phyloP scores from a whole-genome alignment of 1,140 invertebrate genomes.

The Panonychus citri region DNA sequence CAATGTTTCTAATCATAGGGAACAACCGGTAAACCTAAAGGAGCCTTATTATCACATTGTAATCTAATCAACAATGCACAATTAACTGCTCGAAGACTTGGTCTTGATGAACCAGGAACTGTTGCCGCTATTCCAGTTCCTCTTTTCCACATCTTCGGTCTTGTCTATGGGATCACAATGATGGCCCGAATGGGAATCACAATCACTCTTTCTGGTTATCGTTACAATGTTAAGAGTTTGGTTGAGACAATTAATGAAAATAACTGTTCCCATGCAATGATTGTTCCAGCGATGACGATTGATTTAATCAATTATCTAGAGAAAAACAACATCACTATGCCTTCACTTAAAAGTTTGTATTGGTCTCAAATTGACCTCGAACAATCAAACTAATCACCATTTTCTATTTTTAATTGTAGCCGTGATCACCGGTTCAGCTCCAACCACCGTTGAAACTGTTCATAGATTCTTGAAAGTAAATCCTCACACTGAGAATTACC shows the following conservation, averaged over 20 bases:
- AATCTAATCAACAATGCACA: slow-evolving; percentile 65
- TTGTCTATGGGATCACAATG: slow-evolving; percentile 38
- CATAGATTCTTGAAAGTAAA: slow-evolving; percentile 4
- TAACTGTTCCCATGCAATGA: slow-evolving; percentile 5
- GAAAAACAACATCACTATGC: background rate
- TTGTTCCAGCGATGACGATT: slow-evolving; percentile 8
- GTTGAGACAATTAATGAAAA: slow-evolving; percentile 4
- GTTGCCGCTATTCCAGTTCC: slow-evolving; percentile 53
- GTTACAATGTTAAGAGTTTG: slow-evolving; percentile 4
- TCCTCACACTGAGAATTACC: background rate
- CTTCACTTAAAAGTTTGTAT: background rate
- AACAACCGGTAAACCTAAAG: slow-evolving; percentile 70
- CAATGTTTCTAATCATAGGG: slow-evolving; percentile 27
- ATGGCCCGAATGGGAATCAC: slow-evolving; percentile 1
- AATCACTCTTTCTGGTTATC: slow-evolving; percentile 3
- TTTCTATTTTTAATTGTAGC: background rate
- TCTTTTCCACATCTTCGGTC: slow-evolving; percentile 76
- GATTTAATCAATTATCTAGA: slow-evolving; percentile 9
- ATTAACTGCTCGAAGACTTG: slow-evolving; percentile 34
- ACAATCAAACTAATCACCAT: background rate
- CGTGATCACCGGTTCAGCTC: slow-evolving; percentile 6
- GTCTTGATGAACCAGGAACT: slow-evolving; percentile 19
- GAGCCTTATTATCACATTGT: slow-evolving; percentile 51
- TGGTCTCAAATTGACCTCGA: background rate
- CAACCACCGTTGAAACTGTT: slow-evolving; percentile 7